phyloP scores from a whole-genome alignment of 2,113 vertebrate genomes.

The Atlantisia rogersi region DNA sequence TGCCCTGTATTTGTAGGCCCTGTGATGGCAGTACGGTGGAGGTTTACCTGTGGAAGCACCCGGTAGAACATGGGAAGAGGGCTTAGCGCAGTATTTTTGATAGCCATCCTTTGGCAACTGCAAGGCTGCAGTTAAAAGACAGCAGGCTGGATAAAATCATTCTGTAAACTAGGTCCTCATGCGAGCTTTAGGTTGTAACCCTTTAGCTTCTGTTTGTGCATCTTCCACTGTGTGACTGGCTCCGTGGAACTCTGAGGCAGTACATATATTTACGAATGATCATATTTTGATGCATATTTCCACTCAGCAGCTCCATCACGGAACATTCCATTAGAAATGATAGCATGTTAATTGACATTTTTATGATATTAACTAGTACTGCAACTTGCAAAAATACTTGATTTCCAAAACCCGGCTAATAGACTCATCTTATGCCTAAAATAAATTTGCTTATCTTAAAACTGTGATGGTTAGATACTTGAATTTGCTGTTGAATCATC shows the following conservation, averaged over 20 bases:
- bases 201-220: not conserved
- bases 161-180: not conserved
- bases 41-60: not conserved
- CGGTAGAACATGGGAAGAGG: not conserved
- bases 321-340: not conserved
- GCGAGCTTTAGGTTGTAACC: not conserved
- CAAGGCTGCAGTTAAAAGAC: not conserved
- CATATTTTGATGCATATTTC: not conserved
- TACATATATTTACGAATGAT: not conserved
- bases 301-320: not conserved
- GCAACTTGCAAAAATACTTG: not conserved
- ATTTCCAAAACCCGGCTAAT: not conserved
- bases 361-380: not conserved
- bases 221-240: not conserved
- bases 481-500: conserved; percentile 10
- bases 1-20: not conserved
- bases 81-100: not conserved
- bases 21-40: fast-evolving
- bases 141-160: not conserved
- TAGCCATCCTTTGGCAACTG: not conserved
- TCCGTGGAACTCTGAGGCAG: not conserved
- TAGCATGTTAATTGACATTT: not conserved
- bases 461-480: not conserved
- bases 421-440: not conserved
- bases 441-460: conserved; percentile 18